Evolutionary conservation across 2,113 vertebrate genomes (phyloP), one percentile per base, ranked within the genome.

Genomic region (Callithrix jacchus): DNA sequence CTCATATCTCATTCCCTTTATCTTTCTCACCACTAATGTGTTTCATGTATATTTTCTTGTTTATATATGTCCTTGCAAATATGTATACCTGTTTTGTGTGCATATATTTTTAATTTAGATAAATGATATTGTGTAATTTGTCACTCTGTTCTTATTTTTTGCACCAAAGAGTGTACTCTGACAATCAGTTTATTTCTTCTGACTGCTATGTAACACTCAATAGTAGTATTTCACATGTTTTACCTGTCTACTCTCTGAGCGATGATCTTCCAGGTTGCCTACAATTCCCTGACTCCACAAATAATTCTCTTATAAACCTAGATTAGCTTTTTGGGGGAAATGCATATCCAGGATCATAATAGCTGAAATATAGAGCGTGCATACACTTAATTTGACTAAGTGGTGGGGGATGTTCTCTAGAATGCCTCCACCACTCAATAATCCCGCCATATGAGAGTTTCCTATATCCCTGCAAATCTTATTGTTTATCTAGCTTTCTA

Each of bases 181-280:
- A 81, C 6, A 47, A 70, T 71, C 40, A 89, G 30, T 76, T 89
- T 82, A 23, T 70, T 73, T 92, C 89, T 86, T 93, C n/a, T 91
- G 64, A 61, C 32, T 70, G 40, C 17, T 47, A 37, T 13, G 4
- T 79, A 80, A 80, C 49, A 42, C 17, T 18, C 71, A 47, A 0
- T 61, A 56, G 5, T 81, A 54, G 8, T 52, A 17, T 35, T 27
- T 40, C 25, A 82, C 10, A 14, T 10, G 66, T 68, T 93, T 91
- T 70, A 77, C 18, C 35, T 45, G 0, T 84, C 54, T 58, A 3
- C 23, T 61, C 58, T 93, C 56, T 61, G 77, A 66, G 2, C 16
- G 61, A 87, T 58, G 25, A 40, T 87, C 37, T 87, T 85, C 30
- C 17, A 82, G 7, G 20, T 47, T 56, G 5, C 56, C 64, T 87